Evolutionary conservation across 2,888 invertebrate genomes (phyloP).

Genomic region (Caenorhabditis drosophilae): DNA sequence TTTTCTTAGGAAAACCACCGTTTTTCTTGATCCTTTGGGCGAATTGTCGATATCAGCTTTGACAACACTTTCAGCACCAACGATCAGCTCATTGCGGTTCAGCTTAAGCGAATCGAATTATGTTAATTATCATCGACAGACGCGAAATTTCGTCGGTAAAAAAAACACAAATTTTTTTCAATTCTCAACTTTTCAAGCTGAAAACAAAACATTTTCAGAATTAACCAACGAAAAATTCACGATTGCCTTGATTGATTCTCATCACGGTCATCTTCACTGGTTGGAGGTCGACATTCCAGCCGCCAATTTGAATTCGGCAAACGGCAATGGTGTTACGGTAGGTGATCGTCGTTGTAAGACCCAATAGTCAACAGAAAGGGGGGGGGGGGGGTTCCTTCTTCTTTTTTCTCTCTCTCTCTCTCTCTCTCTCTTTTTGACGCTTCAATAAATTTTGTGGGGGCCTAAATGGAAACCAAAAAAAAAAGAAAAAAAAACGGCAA

Average conservation of each 20-base stretch:
- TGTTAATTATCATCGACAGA: constrained; percentile 60
- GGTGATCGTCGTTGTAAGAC: constrained; percentile 4
- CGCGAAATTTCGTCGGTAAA: constrained; percentile 61
- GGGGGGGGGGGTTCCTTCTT: too few species aligned
- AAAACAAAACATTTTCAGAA: constrained; percentile 33
- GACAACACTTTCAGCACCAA: constrained; percentile 46
- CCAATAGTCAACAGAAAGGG: too few species aligned
- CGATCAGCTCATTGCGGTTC: constrained; percentile 55
- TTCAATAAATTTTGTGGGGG: too few species aligned
- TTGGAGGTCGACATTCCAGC: constrained; percentile 59
- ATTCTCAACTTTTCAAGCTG: background rate
- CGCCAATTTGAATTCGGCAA: constrained; percentile 50
- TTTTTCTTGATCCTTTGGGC: constrained; percentile 60
- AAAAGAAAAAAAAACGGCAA: background rate
- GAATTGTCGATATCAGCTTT: constrained; percentile 55
- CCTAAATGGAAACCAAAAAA: too few species aligned
- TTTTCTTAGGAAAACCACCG: constrained; percentile 40
- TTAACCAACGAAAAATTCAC: constrained; percentile 60
- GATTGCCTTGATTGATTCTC: constrained; percentile 58
- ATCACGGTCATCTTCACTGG: constrained; percentile 58
- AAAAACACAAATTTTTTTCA: background rate
- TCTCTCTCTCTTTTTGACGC: too few species aligned
- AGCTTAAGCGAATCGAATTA: constrained; percentile 28
- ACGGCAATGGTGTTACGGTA: constrained; percentile 50
- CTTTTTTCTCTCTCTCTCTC: too few species aligned